These are phyloP conservation scores for Lasioglossum marginatum DNA, from an alignment of 2,888 invertebrate species.

Conservation along the genomic window DNA sequence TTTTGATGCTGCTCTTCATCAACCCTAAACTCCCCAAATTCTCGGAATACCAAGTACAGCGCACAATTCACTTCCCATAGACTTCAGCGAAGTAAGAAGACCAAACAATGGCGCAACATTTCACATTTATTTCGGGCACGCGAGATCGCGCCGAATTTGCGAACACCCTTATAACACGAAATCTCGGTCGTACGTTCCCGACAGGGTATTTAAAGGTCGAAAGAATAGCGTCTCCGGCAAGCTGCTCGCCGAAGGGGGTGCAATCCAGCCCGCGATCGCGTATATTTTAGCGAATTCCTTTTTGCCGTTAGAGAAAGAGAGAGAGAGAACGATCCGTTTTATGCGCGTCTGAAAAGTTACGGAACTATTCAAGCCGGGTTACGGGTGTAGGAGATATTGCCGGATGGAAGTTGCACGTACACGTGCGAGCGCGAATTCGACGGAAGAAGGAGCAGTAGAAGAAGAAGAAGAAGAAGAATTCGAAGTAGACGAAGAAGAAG, in stretches of 20 bases:
- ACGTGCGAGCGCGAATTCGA: background rate
- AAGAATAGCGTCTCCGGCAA: conserved; percentile 20
- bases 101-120: background rate
- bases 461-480: background rate
- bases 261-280: conserved; percentile 28
- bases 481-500: background rate
- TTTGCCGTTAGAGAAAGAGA: conserved; percentile 22
- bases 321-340: conserved; percentile 53
- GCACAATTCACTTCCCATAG: background rate
- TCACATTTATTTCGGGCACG: background rate
- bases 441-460: background rate
- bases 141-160: conserved; percentile 1
- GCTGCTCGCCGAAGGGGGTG: conserved; percentile 38
- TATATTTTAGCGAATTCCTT: conserved; percentile 51
- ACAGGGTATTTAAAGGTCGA: conserved; percentile 23
- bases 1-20: background rate
- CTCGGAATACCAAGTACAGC: background rate
- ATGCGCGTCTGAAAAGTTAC: conserved; percentile 60
- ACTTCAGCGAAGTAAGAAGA: background rate
- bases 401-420: conserved; percentile 12
- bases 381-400: conserved; percentile 41
- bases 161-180: conserved; percentile 21
- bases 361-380: conserved; percentile 46
- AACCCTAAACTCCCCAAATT: background rate
- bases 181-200: conserved; percentile 5